Evolutionary conservation across 2,888 invertebrate genomes (phyloP).

Genomic region (Drosophila cracens): DNA sequence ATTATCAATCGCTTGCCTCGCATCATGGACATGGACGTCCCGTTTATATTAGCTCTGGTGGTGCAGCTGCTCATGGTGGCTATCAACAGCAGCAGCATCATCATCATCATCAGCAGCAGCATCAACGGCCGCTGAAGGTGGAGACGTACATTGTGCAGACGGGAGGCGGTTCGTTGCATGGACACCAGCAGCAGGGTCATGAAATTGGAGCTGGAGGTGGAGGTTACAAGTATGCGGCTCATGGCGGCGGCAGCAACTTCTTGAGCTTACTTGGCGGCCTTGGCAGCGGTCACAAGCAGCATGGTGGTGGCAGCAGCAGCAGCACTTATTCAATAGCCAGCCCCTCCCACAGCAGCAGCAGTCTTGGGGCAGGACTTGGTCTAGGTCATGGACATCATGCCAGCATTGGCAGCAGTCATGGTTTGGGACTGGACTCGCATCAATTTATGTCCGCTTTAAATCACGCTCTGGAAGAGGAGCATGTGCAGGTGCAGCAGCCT

Average conservation of each 20-base stretch:
- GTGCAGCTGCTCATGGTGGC: constrained; percentile 13
- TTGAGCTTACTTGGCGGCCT: constrained; percentile 36
- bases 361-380: constrained; percentile 20
- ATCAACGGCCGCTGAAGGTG: constrained; percentile 61
- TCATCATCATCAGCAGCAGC: constrained; percentile 25
- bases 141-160: constrained; percentile 75
- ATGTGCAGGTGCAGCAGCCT: constrained; percentile 28
- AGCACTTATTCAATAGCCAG: constrained; percentile 51
- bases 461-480: constrained; percentile 43
- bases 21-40: constrained; percentile 52
- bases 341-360: constrained; percentile 42
- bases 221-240: constrained; percentile 49
- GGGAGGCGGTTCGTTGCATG: constrained; percentile 21
- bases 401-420: constrained; percentile 22
- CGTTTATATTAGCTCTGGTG: constrained; percentile 34
- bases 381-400: constrained; percentile 14
- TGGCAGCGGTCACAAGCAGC: constrained; percentile 51
- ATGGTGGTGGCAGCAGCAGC: constrained; percentile 26
- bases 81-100: constrained; percentile 36
- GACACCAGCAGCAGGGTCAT: constrained; percentile 9
- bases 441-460: constrained; percentile 21
- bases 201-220: constrained; percentile 13
- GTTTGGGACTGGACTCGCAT: not conserved
- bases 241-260: constrained; percentile 20
- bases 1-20: constrained; percentile 24